Conservation (phyloP, 2,113 vertebrate genomes). For the Microcebus griseorufus region DNA sequence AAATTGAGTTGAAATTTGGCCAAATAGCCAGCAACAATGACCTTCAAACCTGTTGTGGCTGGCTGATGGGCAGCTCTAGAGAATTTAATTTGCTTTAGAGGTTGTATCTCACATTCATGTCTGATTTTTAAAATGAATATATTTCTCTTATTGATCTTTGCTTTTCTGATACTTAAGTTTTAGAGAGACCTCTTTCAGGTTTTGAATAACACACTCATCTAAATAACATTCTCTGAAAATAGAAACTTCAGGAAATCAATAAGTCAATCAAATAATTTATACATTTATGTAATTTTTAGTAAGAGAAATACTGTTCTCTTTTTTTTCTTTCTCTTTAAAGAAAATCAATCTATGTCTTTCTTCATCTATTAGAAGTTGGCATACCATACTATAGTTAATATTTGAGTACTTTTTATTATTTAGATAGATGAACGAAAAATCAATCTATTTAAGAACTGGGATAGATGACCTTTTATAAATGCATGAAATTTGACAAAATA, state of each 20-base stretch:
- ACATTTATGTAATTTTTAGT: neutral
- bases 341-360: neutral
- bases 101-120: neutral
- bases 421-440: slow-evolving; percentile 41
- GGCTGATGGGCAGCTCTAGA: slow-evolving; percentile 47
- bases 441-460: neutral
- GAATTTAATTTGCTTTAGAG: slow-evolving; percentile 70
- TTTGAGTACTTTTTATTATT: neutral
- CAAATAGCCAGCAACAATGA: slow-evolving; percentile 72
- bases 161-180: slow-evolving; percentile 46
- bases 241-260: slow-evolving; percentile 2
- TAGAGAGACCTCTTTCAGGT: neutral
- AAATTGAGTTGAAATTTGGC: slow-evolving; percentile 75
- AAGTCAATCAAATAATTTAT: neutral
- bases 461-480: slow-evolving; percentile 44
- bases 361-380: neutral
- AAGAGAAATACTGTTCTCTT: neutral
- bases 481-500: slow-evolving; percentile 51
- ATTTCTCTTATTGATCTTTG: slow-evolving; percentile 9
- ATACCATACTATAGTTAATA: neutral
- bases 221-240: neutral
- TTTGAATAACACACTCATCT: neutral
- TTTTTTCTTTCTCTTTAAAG: neutral
- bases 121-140: slow-evolving; percentile 55
- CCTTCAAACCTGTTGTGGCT: slow-evolving; percentile 66